Conservation (phyloP, 2,797 vertebrate genomes). For the Gallinago nigripennis region DNA sequence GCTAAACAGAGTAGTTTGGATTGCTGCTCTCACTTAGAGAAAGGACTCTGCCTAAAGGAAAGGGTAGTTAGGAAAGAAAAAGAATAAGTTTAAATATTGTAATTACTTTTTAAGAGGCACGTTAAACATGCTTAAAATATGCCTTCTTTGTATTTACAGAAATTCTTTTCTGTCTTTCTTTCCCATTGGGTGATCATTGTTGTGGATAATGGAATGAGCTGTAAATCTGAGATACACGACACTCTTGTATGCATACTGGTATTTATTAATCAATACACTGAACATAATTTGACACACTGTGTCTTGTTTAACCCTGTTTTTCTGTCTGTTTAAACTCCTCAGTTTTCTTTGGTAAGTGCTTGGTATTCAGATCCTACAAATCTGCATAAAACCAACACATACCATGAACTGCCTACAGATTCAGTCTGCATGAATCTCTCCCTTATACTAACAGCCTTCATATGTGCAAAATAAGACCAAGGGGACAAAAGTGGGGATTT, state of each 20-base stretch:
- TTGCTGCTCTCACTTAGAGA: conserved; percentile 15
- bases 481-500: conserved; percentile 69
- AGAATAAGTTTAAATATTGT: conserved; percentile 62
- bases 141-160: conserved; percentile 75
- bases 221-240: conserved; percentile 73
- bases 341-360: conserved; percentile 78
- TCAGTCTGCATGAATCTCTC: conserved; percentile 72
- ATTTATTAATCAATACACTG: conserved; percentile 74
- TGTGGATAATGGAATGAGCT: conserved; percentile 75
- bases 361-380: conserved; percentile 79
- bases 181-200: conserved; percentile 72
- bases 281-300: conserved; percentile 73
- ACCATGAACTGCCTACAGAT: conserved; percentile 72
- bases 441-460: conserved; percentile 74
- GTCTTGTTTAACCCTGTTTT: conserved; percentile 72
- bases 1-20: conserved; percentile 36
- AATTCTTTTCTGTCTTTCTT: conserved; percentile 73
- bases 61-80: conserved; percentile 34
- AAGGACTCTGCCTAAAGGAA: conserved; percentile 62
- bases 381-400: conserved; percentile 80
- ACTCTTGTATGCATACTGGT: conserved; percentile 73
- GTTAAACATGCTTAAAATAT: conserved; percentile 71
- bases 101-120: conserved; percentile 65
- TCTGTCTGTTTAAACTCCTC: conserved; percentile 75
- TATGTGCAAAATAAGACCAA: conserved; percentile 71